phyloP scores from a whole-genome alignment of 2,888 invertebrate species.

The Caenorhabditis virilis region DNA sequence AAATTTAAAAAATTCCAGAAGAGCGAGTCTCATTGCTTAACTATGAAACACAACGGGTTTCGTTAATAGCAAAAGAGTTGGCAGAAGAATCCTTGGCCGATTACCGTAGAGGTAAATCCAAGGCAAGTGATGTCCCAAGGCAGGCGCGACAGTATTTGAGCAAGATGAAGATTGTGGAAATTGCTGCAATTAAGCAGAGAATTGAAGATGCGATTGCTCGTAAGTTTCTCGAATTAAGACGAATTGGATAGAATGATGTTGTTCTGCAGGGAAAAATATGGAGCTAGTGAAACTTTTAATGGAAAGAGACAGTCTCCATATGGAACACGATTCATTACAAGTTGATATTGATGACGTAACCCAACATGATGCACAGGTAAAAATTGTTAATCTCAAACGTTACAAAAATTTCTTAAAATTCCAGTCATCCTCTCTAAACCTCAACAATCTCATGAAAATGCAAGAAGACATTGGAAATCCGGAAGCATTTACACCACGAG shows the following conservation, averaged over 20 bases:
- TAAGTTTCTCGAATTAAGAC: constrained; percentile 11
- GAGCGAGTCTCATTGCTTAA: constrained; percentile 83
- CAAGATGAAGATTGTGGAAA: constrained; percentile 30
- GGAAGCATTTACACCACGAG: background rate
- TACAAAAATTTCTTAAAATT: background rate
- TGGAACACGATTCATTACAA: constrained; percentile 96
- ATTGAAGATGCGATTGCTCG: constrained; percentile 44
- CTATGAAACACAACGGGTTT: constrained; percentile 84
- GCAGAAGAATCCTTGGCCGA: constrained; percentile 84
- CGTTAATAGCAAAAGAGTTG: constrained; percentile 88
- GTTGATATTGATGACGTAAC: constrained; percentile 95
- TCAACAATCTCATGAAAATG: constrained; percentile 12
- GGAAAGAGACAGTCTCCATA: constrained; percentile 91
- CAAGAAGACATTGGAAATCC: constrained; percentile 11
- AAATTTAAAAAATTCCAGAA: constrained; percentile 69
- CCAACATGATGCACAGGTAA: constrained; percentile 62
- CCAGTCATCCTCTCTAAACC: constrained; percentile 17
- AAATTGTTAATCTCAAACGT: background rate
- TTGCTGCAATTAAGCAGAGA: constrained; percentile 16
- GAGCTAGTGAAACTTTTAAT: constrained; percentile 85
- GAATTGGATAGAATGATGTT: background rate
- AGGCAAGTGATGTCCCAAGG: constrained; percentile 43
- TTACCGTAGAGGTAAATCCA: constrained; percentile 56
- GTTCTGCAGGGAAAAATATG: constrained; percentile 79
- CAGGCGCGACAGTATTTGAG: constrained; percentile 48